Conservation (phyloP, 2,888 invertebrate species). For the Plebejus argus region DNA sequence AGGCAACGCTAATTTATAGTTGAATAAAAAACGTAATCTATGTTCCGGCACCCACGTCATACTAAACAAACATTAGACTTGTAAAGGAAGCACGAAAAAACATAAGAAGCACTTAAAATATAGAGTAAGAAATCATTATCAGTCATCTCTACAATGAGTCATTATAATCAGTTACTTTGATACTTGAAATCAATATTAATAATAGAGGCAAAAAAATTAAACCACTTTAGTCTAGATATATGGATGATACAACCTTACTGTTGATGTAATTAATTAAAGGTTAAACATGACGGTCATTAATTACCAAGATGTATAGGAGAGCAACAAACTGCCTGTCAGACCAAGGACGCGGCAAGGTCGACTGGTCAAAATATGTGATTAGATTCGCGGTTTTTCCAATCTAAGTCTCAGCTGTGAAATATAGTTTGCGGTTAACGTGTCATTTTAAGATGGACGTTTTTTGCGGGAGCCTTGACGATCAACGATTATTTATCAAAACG, state of each 20-base stretch:
- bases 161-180: background rate
- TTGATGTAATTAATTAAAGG: conserved; percentile 1
- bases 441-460: background rate
- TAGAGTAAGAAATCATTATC: background rate
- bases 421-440: background rate
- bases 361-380: background rate
- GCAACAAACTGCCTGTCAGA: conserved; percentile 3
- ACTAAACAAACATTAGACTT: background rate
- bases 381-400: conserved; percentile 7
- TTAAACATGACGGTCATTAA: background rate
- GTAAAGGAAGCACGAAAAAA: conserved; percentile 1
- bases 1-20: background rate
- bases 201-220: background rate
- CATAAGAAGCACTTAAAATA: background rate
- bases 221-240: background rate
- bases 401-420: background rate
- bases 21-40: background rate
- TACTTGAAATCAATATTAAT: no score
- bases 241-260: conserved; percentile 3
- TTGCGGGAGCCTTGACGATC: background rate
- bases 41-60: background rate
- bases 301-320: background rate
- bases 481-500: background rate
- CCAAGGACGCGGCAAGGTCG: background rate
- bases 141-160: no score